These are phyloP conservation scores for Chaunax sp. DNA, from an alignment of 2,797 vertebrate genomes.

Conservation along the genomic window DNA sequence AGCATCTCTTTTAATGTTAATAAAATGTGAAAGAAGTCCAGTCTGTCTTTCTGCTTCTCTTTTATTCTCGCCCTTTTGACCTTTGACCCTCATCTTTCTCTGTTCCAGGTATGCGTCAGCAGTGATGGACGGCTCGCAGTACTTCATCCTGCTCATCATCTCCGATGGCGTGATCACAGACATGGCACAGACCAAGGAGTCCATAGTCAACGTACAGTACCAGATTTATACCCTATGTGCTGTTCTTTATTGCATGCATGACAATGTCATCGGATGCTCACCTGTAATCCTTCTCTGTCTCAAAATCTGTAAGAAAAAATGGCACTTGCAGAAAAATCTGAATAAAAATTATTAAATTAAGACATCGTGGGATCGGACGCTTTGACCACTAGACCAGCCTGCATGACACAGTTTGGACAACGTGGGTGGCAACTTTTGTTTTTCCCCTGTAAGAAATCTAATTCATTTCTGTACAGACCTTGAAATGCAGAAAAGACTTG, in stretches of 20 bases:
- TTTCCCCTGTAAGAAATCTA: too few species aligned
- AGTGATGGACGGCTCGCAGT: constrained; percentile 95
- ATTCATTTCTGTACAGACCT: too few species aligned
- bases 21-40: background rate
- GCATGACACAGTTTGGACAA: too few species aligned
- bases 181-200: constrained; percentile 99
- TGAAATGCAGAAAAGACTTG: too few species aligned
- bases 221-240: constrained; percentile 19
- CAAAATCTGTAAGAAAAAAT: too few species aligned
- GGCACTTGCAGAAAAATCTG: too few species aligned
- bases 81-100: constrained; percentile 17
- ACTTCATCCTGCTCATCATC: constrained; percentile 98
- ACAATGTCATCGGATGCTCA: too few species aligned
- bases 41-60: background rate
- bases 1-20: background rate
- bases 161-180: constrained; percentile 98
- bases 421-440: too few species aligned
- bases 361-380: too few species aligned
- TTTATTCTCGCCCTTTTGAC: background rate
- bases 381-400: too few species aligned
- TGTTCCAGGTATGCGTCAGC: constrained; percentile 91
- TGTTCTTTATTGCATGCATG: too few species aligned
- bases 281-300: background rate
- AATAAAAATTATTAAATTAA: too few species aligned
- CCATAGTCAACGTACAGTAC: constrained; percentile 92